Percentiles rank a stretch among this genome's conserved stretches.
Conservation (phyloP, 23 tunicate species). For the Trididemnum nubilum region DNA sequence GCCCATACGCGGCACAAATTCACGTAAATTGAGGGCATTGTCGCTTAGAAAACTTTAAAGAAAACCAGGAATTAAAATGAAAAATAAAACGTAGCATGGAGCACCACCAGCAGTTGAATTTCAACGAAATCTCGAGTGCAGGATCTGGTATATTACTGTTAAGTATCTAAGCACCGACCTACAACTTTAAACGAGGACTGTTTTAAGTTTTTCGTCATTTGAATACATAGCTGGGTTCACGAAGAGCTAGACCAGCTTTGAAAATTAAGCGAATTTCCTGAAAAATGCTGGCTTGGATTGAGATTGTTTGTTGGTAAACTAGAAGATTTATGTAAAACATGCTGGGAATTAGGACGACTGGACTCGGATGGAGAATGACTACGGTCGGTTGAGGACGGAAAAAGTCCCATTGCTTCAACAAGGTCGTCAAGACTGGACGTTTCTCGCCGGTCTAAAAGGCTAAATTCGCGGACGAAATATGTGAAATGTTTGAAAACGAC, state of each 20-base stretch:
- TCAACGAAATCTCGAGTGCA: too few relatives aligned
- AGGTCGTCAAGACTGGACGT: conserved; percentile 73
- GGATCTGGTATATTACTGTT: too few relatives aligned
- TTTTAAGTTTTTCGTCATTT: too few relatives aligned
- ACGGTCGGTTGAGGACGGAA: background rate
- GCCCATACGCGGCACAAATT: too few relatives aligned
- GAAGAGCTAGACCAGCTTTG: background rate
- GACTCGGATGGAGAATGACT: background rate
- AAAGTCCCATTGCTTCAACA: conserved; percentile 56
- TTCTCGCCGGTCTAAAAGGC: conserved; percentile 71
- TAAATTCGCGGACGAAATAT: conserved; percentile 68
- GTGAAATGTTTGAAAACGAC: conserved; percentile 83
- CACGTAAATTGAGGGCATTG: too few relatives aligned
- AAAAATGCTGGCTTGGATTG: background rate
- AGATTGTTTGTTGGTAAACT: background rate
- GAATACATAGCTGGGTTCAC: too few relatives aligned
- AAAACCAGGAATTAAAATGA: too few relatives aligned
- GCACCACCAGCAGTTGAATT: too few relatives aligned
- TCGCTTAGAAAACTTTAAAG: too few relatives aligned
- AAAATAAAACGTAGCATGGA: too few relatives aligned
- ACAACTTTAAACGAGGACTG: too few relatives aligned
- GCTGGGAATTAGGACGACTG: background rate
- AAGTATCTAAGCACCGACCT: too few relatives aligned
- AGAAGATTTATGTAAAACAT: background rate
- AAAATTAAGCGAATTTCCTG: background rate